Conservation (phyloP, 2,888 invertebrate genomes). For the Oxycera nigricornis region DNA sequence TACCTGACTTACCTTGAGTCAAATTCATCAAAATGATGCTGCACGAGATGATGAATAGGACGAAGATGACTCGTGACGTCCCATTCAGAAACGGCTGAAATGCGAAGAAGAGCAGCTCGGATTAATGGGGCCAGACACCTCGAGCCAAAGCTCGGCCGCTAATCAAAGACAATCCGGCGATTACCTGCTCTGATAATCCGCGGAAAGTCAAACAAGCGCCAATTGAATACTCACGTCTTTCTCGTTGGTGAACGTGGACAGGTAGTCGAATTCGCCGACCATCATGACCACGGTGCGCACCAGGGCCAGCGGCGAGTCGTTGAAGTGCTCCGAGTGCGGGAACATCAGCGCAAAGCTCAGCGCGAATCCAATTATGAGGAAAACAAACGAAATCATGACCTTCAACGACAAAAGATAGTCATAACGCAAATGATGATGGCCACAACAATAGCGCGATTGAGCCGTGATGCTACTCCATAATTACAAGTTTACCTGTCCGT, state of each 20-base stretch:
- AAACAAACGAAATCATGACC: slow-evolving; percentile 65
- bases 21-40: slow-evolving; percentile 67
- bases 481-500: not conserved
- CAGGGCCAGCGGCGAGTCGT: slow-evolving; percentile 60
- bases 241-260: slow-evolving; percentile 57
- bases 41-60: slow-evolving; percentile 64
- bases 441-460: slow-evolving; percentile 21
- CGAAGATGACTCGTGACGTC: slow-evolving; percentile 63
- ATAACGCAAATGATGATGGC: not conserved
- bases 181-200: slow-evolving; percentile 12
- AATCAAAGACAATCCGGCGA: too few relatives aligned
- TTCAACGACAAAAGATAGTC: slow-evolving; percentile 50
- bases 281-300: slow-evolving; percentile 67
- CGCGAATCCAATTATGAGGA: slow-evolving; percentile 66
- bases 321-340: slow-evolving; percentile 60
- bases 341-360: slow-evolving; percentile 66
- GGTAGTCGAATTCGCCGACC: slow-evolving; percentile 67
- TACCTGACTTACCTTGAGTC: slow-evolving; percentile 51
- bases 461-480: not conserved
- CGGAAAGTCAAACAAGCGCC: not conserved
- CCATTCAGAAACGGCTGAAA: slow-evolving; percentile 49
- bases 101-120: slow-evolving; percentile 19
- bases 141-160: not conserved
- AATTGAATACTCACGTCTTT: slow-evolving; percentile 45
- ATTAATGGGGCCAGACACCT: not conserved